These are phyloP conservation scores for Penelope pileata DNA, from an alignment of 2,113 vertebrate species.

Conservation along the genomic window DNA sequence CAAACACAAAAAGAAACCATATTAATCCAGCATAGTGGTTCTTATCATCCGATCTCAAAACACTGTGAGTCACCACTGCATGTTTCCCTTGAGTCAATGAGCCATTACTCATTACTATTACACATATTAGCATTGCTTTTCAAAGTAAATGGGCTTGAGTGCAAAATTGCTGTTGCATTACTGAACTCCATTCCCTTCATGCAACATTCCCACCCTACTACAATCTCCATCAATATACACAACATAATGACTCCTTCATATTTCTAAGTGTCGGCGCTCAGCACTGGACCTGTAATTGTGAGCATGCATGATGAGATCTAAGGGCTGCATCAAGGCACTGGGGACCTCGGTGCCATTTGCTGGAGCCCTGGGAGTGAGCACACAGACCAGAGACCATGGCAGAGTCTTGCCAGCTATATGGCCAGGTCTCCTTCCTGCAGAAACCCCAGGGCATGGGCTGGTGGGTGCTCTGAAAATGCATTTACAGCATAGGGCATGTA, in stretches of 20 bases:
- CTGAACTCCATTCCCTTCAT: background rate
- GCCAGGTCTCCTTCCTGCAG: background rate
- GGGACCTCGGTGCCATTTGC: background rate
- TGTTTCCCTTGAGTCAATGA: conserved; percentile 32
- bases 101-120: conserved; percentile 44
- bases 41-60: background rate
- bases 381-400: background rate
- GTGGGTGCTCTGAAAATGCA: background rate
- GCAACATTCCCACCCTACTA: background rate
- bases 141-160: background rate
- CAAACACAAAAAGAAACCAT: background rate
- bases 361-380: background rate
- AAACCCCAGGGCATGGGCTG: background rate
- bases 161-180: background rate
- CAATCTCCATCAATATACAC: background rate
- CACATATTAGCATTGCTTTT: background rate
- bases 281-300: background rate
- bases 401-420: background rate
- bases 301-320: background rate
- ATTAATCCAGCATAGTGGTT: background rate
- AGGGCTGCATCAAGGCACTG: background rate
- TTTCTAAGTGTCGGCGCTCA: background rate
- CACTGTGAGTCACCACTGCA: background rate
- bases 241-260: background rate
- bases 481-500: background rate